A percentile compares a stretch with the other conserved stretches of the same genome.
phyloP scores from a whole-genome alignment of 2,797 vertebrate genomes.

The Anas acuta region DNA sequence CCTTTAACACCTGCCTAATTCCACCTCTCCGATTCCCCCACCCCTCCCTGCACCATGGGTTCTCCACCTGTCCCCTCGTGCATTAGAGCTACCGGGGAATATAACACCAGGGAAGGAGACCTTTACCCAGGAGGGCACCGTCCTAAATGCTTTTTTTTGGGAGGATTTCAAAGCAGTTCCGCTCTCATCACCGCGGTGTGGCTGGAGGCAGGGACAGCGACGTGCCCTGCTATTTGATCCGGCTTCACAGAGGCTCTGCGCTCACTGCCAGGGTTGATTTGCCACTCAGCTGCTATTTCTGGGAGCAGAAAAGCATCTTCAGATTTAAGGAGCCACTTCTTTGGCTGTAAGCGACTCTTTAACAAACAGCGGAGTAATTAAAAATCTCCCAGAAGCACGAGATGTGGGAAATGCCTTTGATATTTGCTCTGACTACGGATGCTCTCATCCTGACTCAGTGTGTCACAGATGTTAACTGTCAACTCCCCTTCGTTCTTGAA shows the following conservation, averaged over 20 bases:
- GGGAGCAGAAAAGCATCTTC: conserved; percentile 1
- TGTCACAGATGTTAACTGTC: conserved; percentile 35
- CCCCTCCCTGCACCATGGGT: neutral
- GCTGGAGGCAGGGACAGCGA: conserved; percentile 10
- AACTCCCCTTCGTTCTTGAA: conserved; percentile 42
- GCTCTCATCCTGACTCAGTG: conserved; percentile 35
- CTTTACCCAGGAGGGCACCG: neutral
- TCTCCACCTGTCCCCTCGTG: conserved; percentile 36
- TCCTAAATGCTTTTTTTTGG: neutral
- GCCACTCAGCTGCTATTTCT: neutral
- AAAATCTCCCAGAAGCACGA: conserved; percentile 26
- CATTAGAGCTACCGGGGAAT: neutral
- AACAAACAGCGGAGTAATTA: conserved; percentile 61
- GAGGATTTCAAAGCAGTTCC: conserved; percentile 32
- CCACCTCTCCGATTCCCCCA: neutral
- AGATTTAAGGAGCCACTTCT: neutral
- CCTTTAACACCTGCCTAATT: conserved; percentile 43
- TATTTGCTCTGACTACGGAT: neutral
- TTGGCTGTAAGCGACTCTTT: conserved; percentile 24
- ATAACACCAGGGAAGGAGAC: neutral
- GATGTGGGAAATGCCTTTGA: conserved; percentile 45
- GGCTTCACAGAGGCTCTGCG: conserved; percentile 41
- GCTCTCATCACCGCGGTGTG: neutral
- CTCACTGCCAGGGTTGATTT: neutral
- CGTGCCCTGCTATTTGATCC: conserved; percentile 44